These are phyloP conservation scores for Vireo griseus DNA, from an alignment of 2,797 vertebrate genomes.

Conservation along the genomic window DNA sequence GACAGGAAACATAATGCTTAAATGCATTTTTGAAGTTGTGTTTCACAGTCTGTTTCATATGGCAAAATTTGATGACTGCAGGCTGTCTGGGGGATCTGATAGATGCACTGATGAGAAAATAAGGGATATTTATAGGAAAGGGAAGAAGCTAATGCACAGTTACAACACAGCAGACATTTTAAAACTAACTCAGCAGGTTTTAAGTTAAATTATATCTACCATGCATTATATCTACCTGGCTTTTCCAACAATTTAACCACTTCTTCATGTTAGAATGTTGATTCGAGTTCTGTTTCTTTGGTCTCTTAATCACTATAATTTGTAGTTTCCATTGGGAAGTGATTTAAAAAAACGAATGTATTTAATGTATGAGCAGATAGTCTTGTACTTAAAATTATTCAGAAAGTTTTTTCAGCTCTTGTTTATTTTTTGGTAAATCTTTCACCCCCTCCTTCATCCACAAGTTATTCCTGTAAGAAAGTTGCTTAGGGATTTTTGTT, in stretches of 20 bases:
- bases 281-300: background rate
- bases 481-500: background rate
- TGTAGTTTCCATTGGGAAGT: background rate
- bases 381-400: background rate
- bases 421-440: background rate
- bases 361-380: background rate
- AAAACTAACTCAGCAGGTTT: background rate
- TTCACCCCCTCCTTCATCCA: fast-evolving
- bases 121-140: background rate
- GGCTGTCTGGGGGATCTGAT: background rate
- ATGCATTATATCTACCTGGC: too few relatives aligned
- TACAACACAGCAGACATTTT: background rate
- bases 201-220: background rate
- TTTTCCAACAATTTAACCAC: background rate
- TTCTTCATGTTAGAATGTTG: background rate
- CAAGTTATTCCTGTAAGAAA: background rate
- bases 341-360: background rate
- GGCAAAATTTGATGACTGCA: background rate
- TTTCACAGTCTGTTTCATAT: background rate
- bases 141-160: background rate
- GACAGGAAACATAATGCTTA: background rate
- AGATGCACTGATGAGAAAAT: background rate
- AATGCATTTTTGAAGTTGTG: background rate
- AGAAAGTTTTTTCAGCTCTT: background rate
- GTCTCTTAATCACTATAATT: background rate